phyloP scores from a whole-genome alignment of 2,888 invertebrate species.

The Diaperis boleti region DNA sequence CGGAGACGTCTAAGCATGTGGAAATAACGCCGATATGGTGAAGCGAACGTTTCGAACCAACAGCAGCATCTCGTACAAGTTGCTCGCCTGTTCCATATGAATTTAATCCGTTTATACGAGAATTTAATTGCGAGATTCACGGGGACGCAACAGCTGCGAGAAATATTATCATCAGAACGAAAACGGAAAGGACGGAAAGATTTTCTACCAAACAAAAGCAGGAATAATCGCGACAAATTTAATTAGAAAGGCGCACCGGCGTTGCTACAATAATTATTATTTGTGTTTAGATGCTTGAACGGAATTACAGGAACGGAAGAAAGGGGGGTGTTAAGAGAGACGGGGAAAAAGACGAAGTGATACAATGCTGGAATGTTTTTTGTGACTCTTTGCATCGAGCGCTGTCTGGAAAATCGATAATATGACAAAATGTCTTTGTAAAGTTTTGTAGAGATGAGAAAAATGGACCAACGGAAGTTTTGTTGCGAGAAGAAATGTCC shows the following conservation, averaged over 20 bases:
- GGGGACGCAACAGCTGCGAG: conserved; percentile 41
- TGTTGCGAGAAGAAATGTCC: too few species aligned
- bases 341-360: neutral
- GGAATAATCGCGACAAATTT: conserved; percentile 39
- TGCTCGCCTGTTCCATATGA: conserved; percentile 36
- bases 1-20: conserved; percentile 56
- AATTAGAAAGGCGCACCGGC: conserved; percentile 40
- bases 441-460: neutral
- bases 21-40: conserved; percentile 58
- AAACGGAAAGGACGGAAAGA: conserved; percentile 31
- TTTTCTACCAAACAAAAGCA: conserved; percentile 26
- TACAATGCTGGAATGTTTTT: conserved; percentile 12
- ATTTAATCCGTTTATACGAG: conserved; percentile 43
- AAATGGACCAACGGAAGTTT: neutral
- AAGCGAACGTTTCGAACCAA: conserved; percentile 26
- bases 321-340: neutral
- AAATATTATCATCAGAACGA: conserved; percentile 36
- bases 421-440: neutral
- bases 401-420: conserved; percentile 6
- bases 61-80: conserved; percentile 18
- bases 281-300: conserved; percentile 35
- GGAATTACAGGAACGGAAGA: conserved; percentile 17
- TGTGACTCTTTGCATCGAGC: neutral
- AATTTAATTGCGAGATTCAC: conserved; percentile 43
- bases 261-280: conserved; percentile 35